Conservation (phyloP, 2,888 invertebrate genomes). For the Polylopha cassiicola region DNA sequence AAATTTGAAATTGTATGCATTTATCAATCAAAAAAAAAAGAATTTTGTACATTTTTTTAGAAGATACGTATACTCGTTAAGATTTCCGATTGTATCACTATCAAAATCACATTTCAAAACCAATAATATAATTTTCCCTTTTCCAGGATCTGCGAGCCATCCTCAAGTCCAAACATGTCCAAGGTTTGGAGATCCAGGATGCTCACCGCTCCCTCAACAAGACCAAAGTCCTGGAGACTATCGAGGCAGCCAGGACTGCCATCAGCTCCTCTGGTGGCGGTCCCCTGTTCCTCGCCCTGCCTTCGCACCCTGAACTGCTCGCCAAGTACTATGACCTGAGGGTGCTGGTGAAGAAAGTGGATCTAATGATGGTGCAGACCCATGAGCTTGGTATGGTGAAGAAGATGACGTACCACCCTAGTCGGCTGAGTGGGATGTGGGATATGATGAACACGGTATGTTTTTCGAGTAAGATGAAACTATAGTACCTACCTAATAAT, state of each 20-base stretch:
- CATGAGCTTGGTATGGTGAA: conserved; percentile 80
- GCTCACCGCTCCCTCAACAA: conserved; percentile 72
- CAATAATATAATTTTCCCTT: conserved; percentile 24
- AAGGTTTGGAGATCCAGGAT: conserved; percentile 76
- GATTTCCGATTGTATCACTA: too few relatives aligned
- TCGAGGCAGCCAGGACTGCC: conserved; percentile 62
- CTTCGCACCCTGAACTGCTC: conserved; percentile 79
- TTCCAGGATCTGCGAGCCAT: conserved; percentile 73
- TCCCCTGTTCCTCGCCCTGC: conserved; percentile 78
- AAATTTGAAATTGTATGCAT: too few relatives aligned
- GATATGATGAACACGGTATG: conserved; percentile 86
- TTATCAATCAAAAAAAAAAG: too few relatives aligned
- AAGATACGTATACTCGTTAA: too few relatives aligned
- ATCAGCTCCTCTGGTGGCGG: conserved; percentile 70
- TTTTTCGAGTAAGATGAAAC: too few relatives aligned
- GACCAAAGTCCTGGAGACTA: conserved; percentile 65
- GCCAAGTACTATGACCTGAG: conserved; percentile 85
- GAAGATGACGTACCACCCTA: conserved; percentile 85
- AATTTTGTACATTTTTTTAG: too few relatives aligned
- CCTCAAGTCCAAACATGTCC: conserved; percentile 74
- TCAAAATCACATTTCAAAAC: too few relatives aligned
- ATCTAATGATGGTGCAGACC: conserved; percentile 82
- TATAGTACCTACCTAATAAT: too few relatives aligned
- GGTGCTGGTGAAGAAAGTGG: conserved; percentile 79
- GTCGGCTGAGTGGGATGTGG: conserved; percentile 84